These are phyloP conservation scores for Condylura cristata DNA, from an alignment of 2,113 vertebrate species.

Conservation along the genomic window DNA sequence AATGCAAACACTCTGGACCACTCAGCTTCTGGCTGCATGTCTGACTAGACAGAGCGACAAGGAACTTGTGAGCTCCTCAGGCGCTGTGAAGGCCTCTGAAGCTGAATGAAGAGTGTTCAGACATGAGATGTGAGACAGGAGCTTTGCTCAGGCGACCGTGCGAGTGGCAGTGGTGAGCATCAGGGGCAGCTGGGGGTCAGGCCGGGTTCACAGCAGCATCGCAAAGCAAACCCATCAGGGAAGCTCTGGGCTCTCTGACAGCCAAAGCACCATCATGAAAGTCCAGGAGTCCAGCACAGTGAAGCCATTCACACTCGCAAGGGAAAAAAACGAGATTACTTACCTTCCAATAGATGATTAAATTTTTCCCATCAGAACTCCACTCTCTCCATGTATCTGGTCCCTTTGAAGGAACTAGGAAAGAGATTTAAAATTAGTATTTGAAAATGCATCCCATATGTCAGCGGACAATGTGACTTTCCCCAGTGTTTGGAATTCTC, in stretches of 20 bases:
- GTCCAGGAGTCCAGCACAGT: neutral
- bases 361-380: slow-evolving; percentile 82
- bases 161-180: neutral
- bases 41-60: neutral
- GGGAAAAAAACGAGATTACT: neutral
- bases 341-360: slow-evolving; percentile 90
- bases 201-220: neutral
- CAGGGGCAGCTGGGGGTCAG: neutral
- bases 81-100: neutral
- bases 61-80: neutral
- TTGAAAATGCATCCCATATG: neutral
- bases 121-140: neutral
- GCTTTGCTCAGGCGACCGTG: no score
- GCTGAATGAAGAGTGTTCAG: neutral
- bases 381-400: slow-evolving; percentile 88
- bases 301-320: neutral
- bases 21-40: neutral
- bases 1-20: neutral
- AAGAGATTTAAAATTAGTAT: slow-evolving; percentile 31
- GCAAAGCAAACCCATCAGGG: neutral
- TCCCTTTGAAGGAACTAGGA: slow-evolving; percentile 84
- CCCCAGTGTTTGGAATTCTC: neutral
- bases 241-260: neutral
- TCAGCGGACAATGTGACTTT: neutral
- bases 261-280: neutral